Evolutionary conservation across 2,113 vertebrate genomes (phyloP), one percentile per base, ranked within the genome.

Genomic region (Nannobrachium achirus): DNA sequence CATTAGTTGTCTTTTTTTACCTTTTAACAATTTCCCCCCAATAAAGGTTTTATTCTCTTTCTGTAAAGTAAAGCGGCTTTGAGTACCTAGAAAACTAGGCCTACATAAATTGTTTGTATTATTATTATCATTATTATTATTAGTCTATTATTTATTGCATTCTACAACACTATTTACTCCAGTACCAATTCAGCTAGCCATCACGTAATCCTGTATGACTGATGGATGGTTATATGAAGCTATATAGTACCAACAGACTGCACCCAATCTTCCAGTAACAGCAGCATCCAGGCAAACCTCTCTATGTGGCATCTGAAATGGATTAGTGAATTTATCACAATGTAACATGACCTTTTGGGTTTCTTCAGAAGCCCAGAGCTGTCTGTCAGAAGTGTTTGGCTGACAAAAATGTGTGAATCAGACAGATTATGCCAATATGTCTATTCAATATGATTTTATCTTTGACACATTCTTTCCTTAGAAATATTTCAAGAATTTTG

Each of bases 281-380:
- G 69, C 67, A 44, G 64, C 74, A 61, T 68, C 76, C 69, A 67
- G 48, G 8, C 20, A 20, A 5, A 10, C 19, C 66, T 64, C 71
- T 79, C 75, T 66, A 79, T 73, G 69, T 74, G 68, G 76, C 75
- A 78, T 83, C 74, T 81, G 79, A 88, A 89, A 56, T 39, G 25
- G 25, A 56, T 56, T 56, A 56, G 53, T 33, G 25, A 56, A n/a
- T 56, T 38, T 7, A 4, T 56, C 53, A 38, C 20, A 56, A 87
- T 86, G 73, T 81, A 83, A 75, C 86, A 55, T 88, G 86, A 90
- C 87, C 87, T 86, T 79, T 87, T 41, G 56, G 78, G 75, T 87
- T 78, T 72, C 82, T 62, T 85, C 78, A 74, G 75, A 69, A 76
- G 66, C 73, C 73, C 66, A 45, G 46, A 68, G 72, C 83, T 85